Base-by-base conservation (phyloP, 2,888 invertebrate genomes). In the Scelioninae gen. 1 region DNA sequence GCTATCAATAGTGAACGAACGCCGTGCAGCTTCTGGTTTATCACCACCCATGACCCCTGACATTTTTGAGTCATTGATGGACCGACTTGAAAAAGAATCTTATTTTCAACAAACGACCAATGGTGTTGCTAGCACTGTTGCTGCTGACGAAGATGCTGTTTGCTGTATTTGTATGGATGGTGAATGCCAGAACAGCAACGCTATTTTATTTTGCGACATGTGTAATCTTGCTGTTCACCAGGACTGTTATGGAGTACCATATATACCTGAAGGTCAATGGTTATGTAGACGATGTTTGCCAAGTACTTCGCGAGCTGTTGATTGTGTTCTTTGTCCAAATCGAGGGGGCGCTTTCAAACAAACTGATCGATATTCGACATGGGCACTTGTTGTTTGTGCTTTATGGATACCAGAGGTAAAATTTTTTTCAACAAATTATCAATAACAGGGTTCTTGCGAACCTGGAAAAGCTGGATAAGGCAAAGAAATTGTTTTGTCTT, bases 91-190 rank as follows among this genome's bases (percentile, higher is more conserved):
- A 91, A 99, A 99, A 92, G 99, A 99, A 92, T 98, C 98, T 0
- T 98, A 97, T 92, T 98, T 98, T 91, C 97, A 98, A 93, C 89
- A 96, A 93, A 89, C 96, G 95, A 45, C 95, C 94, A 91, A 95
- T 93, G 89, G 83, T 1, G 69, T 94, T 91, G 66, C 95, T 95
- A 78, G 96, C 95, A 23, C 23, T 4, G 95, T 96, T 15, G 96
- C 96, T 0, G 96, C 97, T 0, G 99, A 99, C 88, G 99, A 99
- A 89, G 99, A 99, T 93, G 99, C 99, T 0, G 98, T 99, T 0
- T 99, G 99, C 91, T 98, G 98, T 90, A 99, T 99, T 87, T 99
- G 99, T 91, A 97, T 98, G 95, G 99, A 99, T 89, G 99, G 99
- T 1, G 99, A 99, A 92, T 99, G 99, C 92, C 98, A 99, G 92